Conservation (phyloP, 2,113 vertebrate genomes). For the Cardinalis cardinalis region DNA sequence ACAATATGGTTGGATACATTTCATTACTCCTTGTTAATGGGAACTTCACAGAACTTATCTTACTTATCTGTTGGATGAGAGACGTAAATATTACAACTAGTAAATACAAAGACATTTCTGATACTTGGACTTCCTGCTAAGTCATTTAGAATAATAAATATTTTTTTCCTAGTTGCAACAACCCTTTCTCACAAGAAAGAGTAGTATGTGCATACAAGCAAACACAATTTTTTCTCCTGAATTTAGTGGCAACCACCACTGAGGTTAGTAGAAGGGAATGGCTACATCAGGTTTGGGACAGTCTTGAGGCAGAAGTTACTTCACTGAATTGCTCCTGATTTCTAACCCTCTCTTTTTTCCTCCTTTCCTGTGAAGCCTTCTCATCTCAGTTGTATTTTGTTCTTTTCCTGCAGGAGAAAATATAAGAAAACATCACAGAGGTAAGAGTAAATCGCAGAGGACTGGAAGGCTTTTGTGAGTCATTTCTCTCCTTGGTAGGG, state of each 20-base stretch:
- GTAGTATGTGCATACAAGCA: not conserved
- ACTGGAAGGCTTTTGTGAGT: conserved; percentile 24
- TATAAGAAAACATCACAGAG: conserved; percentile 99
- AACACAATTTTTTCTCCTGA: not conserved
- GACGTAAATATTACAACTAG: not conserved
- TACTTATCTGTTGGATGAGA: not conserved
- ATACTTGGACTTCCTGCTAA: not conserved
- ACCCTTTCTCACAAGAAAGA: not conserved
- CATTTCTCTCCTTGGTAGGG: not conserved
- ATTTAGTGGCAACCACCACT: not conserved
- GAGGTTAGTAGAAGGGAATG: not conserved
- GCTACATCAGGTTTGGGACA: not conserved
- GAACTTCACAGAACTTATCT: not conserved
- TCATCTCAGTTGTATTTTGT: conserved; percentile 67
- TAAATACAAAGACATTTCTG: not conserved
- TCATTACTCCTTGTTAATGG: not conserved
- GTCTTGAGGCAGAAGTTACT: not conserved
- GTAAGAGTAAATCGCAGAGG: conserved; percentile 78
- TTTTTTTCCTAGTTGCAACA: not conserved
- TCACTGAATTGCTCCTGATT: not conserved
- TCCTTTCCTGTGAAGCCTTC: not conserved
- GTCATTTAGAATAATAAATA: not conserved
- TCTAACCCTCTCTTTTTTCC: not conserved
- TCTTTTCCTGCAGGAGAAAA: conserved; percentile 90
- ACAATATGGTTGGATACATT: not conserved